These are phyloP conservation scores for Eulimnadia texana DNA, from an alignment of 1,140 invertebrate species.

Conservation along the genomic window DNA sequence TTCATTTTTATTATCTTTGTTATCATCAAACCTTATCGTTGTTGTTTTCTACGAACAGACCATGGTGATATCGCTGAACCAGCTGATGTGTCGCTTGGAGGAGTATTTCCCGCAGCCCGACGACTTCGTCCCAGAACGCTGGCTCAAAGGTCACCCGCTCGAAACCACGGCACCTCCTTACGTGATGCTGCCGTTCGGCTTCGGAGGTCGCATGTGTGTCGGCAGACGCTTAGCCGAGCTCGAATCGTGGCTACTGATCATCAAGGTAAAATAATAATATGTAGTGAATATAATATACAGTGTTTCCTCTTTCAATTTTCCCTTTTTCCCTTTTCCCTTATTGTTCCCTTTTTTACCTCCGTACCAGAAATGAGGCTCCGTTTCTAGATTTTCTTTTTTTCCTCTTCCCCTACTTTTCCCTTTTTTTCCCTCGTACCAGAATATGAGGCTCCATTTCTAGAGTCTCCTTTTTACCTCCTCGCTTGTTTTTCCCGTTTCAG, in stretches of 20 bases:
- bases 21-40: conserved; percentile 15
- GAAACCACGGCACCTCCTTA: conserved; percentile 35
- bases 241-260: conserved; percentile 24
- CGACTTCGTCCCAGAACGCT: conserved; percentile 64
- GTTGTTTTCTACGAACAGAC: conserved; percentile 55
- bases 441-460: too few relatives aligned
- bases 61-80: conserved; percentile 69
- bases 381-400: too few relatives aligned
- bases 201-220: conserved; percentile 40
- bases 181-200: conserved; percentile 72
- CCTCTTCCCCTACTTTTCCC: too few relatives aligned
- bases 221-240: conserved; percentile 29
- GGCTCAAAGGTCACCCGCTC: conserved; percentile 39
- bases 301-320: neutral
- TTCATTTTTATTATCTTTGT: conserved; percentile 5
- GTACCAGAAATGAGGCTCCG: too few relatives aligned
- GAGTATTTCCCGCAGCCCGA: conserved; percentile 58
- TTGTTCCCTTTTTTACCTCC: too few relatives aligned
- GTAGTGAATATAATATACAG: neutral
- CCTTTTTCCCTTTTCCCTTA: neutral
- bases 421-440: too few relatives aligned
- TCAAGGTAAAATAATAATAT: conserved; percentile 17
- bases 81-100: conserved; percentile 60
- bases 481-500: neutral
- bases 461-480: neutral